Evolutionary conservation across 2,113 vertebrate genomes (phyloP).

Genomic region (Percopsis transmontana): DNA sequence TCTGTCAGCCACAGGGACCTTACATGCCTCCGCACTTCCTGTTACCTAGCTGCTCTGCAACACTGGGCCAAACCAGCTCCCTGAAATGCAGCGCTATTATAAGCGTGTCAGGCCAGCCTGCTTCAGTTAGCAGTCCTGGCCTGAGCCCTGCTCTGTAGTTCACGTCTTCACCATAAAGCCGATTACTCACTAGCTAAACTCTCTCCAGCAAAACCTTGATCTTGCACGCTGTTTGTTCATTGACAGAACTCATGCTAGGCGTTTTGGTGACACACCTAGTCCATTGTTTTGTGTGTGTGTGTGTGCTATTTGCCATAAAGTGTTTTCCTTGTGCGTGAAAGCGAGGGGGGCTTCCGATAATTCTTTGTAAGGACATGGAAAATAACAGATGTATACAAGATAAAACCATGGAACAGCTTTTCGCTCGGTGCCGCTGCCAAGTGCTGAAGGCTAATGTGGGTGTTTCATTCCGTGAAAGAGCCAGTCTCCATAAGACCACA

Average conservation of each 20-base stretch:
- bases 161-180: not conserved
- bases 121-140: not conserved
- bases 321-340: not conserved
- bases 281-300: not conserved
- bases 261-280: conserved; percentile 2
- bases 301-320: too few species aligned
- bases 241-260: conserved; percentile 10
- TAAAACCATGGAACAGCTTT: too few species aligned
- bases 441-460: too few species aligned
- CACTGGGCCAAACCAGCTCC: conserved; percentile 15
- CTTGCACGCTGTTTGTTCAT: conserved; percentile 2
- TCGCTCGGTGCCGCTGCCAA: too few species aligned
- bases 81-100: not conserved
- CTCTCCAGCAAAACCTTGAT: conserved; percentile 10
- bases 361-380: too few species aligned
- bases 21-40: conserved; percentile 35
- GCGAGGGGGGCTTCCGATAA: too few species aligned
- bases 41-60: conserved; percentile 32
- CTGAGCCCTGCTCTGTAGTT: not conserved
- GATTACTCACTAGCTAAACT: not conserved
- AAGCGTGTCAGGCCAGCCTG: not conserved
- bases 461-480: too few species aligned
- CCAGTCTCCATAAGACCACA: too few species aligned
- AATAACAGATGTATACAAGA: too few species aligned
- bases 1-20: not conserved